phyloP scores from a whole-genome alignment of 1,140 invertebrate genomes.

The Pseudachorutes palmiensis region DNA sequence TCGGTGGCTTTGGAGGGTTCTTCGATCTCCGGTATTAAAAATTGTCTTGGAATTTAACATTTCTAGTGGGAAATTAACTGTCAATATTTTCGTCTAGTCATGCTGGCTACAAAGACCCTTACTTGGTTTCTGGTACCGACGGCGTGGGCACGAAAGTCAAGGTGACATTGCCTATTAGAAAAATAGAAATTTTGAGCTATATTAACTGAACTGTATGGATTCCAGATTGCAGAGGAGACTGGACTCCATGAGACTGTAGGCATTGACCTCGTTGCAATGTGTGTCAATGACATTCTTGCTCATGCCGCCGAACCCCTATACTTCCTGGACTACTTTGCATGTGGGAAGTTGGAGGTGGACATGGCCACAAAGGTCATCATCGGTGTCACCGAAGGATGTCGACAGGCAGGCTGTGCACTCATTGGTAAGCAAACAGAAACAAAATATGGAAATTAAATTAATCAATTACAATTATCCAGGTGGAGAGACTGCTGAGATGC shows the following conservation, averaged over 20 bases:
- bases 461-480: conserved; percentile 48
- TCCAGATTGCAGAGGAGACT: conserved; percentile 70
- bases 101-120: conserved; percentile 63
- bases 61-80: too few species aligned
- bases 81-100: too few species aligned
- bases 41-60: too few species aligned
- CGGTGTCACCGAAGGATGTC: conserved; percentile 81
- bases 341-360: conserved; percentile 69
- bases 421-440: conserved; percentile 53
- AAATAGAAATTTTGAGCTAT: neutral
- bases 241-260: conserved; percentile 77
- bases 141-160: conserved; percentile 92
- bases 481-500: conserved; percentile 94
- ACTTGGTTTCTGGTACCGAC: conserved; percentile 89
- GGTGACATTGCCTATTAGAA: too few species aligned
- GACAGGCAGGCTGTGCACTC: conserved; percentile 73
- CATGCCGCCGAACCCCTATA: conserved; percentile 90
- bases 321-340: conserved; percentile 94
- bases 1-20: conserved; percentile 89
- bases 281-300: conserved; percentile 91
- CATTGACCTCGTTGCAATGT: conserved; percentile 95
- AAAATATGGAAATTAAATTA: conserved; percentile 4
- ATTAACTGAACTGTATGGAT: neutral
- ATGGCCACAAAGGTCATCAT: conserved; percentile 66
- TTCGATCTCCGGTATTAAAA: conserved; percentile 75